These are phyloP conservation scores for Hyperoplus immaculatus DNA, from an alignment of 2,797 vertebrate species.

Conservation along the genomic window DNA sequence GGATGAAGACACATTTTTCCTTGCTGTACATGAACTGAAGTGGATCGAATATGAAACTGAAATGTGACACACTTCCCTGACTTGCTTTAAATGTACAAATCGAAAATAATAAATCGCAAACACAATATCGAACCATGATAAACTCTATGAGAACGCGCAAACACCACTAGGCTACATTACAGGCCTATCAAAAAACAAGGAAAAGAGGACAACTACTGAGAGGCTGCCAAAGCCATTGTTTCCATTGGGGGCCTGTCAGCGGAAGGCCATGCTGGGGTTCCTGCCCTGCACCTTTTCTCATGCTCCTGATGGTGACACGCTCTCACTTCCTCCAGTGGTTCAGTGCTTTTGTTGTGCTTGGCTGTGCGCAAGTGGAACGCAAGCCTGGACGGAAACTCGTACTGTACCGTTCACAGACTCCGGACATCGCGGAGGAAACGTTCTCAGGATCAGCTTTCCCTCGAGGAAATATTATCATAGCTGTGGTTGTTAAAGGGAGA, in stretches of 20 bases:
- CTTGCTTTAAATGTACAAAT: constrained; percentile 8
- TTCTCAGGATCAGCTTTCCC: constrained; percentile 54
- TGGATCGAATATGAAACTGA: constrained; percentile 18
- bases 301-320: constrained; percentile 65
- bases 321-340: constrained; percentile 68
- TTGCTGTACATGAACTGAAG: constrained; percentile 10
- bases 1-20: neutral
- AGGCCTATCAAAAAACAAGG: constrained; percentile 13
- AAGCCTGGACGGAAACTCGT: constrained; percentile 46
- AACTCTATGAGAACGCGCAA: constrained; percentile 22
- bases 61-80: neutral
- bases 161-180: constrained; percentile 11
- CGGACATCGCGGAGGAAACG: constrained; percentile 45
- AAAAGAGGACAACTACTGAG: constrained; percentile 17
- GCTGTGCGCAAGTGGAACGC: constrained; percentile 24
- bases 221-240: constrained; percentile 62
- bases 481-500: constrained; percentile 48
- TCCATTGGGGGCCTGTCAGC: constrained; percentile 50
- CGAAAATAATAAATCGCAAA: constrained; percentile 9
- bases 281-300: constrained; percentile 63
- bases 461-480: constrained; percentile 63
- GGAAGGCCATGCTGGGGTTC: constrained; percentile 64
- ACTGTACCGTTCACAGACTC: constrained; percentile 37
- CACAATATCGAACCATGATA: constrained; percentile 11
- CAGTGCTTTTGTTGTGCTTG: constrained; percentile 70